phyloP scores from a whole-genome alignment of 2,888 invertebrate genomes.

The Tetranychus truncatus region DNA sequence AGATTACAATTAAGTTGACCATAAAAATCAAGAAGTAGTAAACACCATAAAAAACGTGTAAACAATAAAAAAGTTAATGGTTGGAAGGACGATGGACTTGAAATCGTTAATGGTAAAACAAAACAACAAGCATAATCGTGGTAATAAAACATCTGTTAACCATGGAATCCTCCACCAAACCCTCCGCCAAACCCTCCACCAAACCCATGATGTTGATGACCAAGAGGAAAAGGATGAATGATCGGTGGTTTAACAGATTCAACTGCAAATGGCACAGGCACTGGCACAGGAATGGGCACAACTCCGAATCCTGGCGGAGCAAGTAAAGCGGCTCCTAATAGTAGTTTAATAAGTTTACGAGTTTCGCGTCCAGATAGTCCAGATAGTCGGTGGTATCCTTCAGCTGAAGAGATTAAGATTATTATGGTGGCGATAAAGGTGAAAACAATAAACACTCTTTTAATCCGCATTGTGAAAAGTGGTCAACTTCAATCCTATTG shows the following conservation, averaged over 20 bases:
- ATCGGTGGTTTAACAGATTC: constrained; percentile 1
- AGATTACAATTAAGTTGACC: too few relatives aligned
- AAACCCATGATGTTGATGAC: background rate
- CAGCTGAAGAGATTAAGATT: background rate
- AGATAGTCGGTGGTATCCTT: background rate
- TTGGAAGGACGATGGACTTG: too few relatives aligned
- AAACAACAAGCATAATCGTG: background rate
- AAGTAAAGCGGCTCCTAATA: background rate
- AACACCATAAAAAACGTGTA: too few relatives aligned
- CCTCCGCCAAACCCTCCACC: background rate
- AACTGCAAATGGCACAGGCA: constrained; percentile 3
- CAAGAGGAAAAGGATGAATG: background rate
- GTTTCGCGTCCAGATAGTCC: background rate
- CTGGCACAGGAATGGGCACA: background rate
- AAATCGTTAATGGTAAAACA: too few relatives aligned
- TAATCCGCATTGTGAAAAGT: background rate
- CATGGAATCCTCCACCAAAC: constrained; percentile 7
- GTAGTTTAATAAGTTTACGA: background rate
- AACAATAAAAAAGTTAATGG: too few relatives aligned
- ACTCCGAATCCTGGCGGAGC: background rate
- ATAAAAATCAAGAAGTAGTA: too few relatives aligned
- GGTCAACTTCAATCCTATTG: background rate
- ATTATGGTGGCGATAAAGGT: background rate
- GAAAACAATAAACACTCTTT: background rate
- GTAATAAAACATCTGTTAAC: background rate